Percentiles rank a stretch among this genome's conserved stretches.
Evolutionary conservation across 2,888 invertebrate genomes (phyloP).

Genomic region (Eudasyphora cyanicolor): DNA sequence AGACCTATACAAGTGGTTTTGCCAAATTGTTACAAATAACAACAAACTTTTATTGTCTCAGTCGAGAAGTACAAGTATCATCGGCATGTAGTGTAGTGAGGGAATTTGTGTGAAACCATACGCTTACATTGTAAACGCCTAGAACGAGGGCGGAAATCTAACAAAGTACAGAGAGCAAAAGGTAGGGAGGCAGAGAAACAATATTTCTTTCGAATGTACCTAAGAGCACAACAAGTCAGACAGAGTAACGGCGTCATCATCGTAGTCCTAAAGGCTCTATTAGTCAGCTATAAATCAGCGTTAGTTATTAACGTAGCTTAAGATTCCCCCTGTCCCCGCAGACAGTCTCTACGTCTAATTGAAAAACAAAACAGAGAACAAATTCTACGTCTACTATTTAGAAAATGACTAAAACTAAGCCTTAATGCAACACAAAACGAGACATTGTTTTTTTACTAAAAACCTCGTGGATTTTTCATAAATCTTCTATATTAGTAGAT

Average conservation of each 20-base stretch:
- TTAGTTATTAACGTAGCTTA: too few relatives aligned
- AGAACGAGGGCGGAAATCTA: background rate
- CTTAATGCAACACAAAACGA: background rate
- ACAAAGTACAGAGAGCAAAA: background rate
- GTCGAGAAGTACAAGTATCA: constrained; percentile 16
- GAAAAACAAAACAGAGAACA: too few relatives aligned
- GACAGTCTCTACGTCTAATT: too few relatives aligned
- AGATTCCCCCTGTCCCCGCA: too few relatives aligned
- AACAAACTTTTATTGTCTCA: constrained; percentile 37
- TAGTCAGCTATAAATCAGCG: background rate
- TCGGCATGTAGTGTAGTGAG: constrained; percentile 15
- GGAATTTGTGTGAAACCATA: constrained; percentile 2
- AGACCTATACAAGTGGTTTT: constrained; percentile 54
- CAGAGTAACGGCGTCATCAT: background rate
- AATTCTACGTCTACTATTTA: too few relatives aligned
- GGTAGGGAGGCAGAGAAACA: background rate
- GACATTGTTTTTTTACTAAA: background rate
- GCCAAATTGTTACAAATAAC: constrained; percentile 58
- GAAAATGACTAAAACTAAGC: background rate
- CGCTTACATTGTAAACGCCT: constrained; percentile 1
- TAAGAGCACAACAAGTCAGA: background rate
- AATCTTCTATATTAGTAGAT: constrained; percentile 65
- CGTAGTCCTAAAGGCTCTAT: background rate
- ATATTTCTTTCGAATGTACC: background rate
- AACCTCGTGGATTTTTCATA: background rate